A percentile compares a stretch with the other conserved stretches of the same genome.
These are phyloP conservation scores for Simalia tracyae DNA, from an alignment of 2,797 vertebrate genomes.

Conservation along the genomic window DNA sequence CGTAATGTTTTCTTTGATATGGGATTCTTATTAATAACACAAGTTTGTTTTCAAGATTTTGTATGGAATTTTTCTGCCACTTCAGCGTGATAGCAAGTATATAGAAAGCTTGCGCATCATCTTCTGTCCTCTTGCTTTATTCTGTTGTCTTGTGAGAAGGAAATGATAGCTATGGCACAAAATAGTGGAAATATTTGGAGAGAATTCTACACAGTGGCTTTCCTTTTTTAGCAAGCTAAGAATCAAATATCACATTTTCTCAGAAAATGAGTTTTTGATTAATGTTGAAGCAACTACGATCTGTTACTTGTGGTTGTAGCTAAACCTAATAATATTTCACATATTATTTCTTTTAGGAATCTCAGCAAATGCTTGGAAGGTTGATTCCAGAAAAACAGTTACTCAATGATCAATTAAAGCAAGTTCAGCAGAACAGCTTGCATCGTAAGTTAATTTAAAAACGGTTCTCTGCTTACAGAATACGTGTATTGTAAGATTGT, in stretches of 20 bases:
- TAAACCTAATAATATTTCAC: neutral
- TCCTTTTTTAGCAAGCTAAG: neutral
- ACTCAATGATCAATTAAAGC: slow-evolving; percentile 93
- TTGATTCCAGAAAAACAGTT: slow-evolving; percentile 95
- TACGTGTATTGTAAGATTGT: neutral
- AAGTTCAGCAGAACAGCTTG: slow-evolving; percentile 94
- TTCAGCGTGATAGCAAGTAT: neutral
- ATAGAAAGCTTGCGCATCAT: neutral
- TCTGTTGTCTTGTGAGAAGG: neutral
- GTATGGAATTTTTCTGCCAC: neutral
- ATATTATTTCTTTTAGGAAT: slow-evolving; percentile 78
- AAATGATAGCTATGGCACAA: neutral
- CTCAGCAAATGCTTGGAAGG: slow-evolving; percentile 94
- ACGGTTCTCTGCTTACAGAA: neutral
- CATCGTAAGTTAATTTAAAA: slow-evolving; percentile 82
- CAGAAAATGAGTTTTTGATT: neutral
- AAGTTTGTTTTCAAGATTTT: neutral
- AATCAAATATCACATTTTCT: neutral
- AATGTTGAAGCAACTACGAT: neutral
- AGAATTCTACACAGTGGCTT: neutral
- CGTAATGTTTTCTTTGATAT: neutral
- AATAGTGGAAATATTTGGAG: neutral
- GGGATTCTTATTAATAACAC: neutral
- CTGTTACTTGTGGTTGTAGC: neutral
- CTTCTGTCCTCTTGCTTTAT: neutral